Base-by-base conservation (phyloP, 2,888 invertebrate genomes). In the Tetranychus piercei region DNA sequence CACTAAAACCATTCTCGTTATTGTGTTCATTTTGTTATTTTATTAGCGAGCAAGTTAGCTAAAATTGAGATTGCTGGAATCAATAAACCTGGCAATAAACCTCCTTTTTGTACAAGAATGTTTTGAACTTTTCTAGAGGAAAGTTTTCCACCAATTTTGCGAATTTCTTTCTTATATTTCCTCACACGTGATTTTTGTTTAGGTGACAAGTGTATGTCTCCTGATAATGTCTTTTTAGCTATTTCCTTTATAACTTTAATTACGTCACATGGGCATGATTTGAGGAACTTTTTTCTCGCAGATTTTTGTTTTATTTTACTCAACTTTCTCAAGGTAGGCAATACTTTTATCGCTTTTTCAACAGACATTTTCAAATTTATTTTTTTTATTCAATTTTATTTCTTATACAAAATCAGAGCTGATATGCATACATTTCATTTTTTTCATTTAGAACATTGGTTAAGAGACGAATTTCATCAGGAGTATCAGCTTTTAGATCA, bases 61-160 rank as follows among this genome's bases (percentile, higher is more conserved):
- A n/a, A n/a, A n/a, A n/a, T n/a, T n/a, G n/a, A n/a, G n/a, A n/a
- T n/a, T n/a, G n/a, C n/a, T n/a, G n/a, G n/a, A n/a, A n/a, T n/a
- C n/a, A 2, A 75, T 67, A 44, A 15, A 2, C 44, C 34, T 65
- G 23, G 65, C 44, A 1, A 71, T 74, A 65, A 71, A 55, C 44
- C 64, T 66, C 18, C 72, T 72, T 15, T 11, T 23, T 67, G 72
- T 75, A 43, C 72, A 44, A 67, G 73, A 23, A 15, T 75, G 44
- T 18, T 73, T 71, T 3, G 20, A 23, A 6, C 15, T 7, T 8
- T 67, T 8, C 22, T 5, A n/a, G n/a, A n/a, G n/a, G n/a, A n/a
- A n/a, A n/a, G n/a, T n/a, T n/a, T n/a, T n/a, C n/a, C n/a, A n/a
- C n/a, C n/a, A n/a, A n/a, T n/a, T n/a, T n/a, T n/a, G n/a, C n/a